These are phyloP conservation scores for Acanthochromis polyacanthus DNA, from an alignment of 2,113 vertebrate species.

Conservation along the genomic window DNA sequence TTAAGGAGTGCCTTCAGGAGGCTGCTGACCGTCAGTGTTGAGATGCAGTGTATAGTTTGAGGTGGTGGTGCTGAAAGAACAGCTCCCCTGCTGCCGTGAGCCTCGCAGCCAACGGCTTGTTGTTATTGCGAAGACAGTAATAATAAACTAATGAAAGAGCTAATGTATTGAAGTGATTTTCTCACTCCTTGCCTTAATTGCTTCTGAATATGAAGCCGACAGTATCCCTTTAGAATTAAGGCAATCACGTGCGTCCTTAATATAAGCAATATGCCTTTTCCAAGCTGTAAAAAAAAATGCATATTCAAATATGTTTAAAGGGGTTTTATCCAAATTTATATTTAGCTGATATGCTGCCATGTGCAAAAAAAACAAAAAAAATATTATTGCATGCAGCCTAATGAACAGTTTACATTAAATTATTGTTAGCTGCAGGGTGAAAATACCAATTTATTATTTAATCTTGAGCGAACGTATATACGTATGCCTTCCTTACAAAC, in stretches of 20 bases:
- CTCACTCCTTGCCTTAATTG: constrained; percentile 17
- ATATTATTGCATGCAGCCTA: background rate
- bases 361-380: background rate
- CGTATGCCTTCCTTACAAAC: background rate
- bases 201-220: constrained; percentile 43
- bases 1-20: constrained; percentile 49
- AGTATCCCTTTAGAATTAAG: constrained; percentile 20
- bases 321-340: background rate
- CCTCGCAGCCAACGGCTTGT: constrained; percentile 30
- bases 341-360: background rate
- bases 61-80: constrained; percentile 83
- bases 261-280: background rate
- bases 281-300: background rate
- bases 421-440: background rate
- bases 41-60: constrained; percentile 40
- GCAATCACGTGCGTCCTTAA: background rate
- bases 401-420: constrained; percentile 11
- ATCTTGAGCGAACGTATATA: background rate
- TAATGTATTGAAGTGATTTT: constrained; percentile 48
- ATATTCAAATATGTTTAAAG: background rate
- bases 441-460: background rate
- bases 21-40: constrained; percentile 45
- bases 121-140: constrained; percentile 54
- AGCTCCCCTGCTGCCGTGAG: constrained; percentile 69
- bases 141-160: constrained; percentile 49